These are phyloP conservation scores for Metallyticus violacea DNA, from an alignment of 2,888 invertebrate species.

Conservation along the genomic window DNA sequence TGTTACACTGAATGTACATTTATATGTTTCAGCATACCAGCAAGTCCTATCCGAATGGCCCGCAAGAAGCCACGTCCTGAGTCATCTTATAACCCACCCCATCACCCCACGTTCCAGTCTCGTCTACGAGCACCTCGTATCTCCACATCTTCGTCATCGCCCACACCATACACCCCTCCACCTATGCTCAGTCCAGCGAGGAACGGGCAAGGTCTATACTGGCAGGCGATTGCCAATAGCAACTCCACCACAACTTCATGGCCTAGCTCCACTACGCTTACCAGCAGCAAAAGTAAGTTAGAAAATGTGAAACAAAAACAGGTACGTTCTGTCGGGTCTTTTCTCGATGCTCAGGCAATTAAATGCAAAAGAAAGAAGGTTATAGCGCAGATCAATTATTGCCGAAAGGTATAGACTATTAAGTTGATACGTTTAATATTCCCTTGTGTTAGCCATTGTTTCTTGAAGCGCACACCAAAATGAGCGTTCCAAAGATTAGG, in stretches of 20 bases:
- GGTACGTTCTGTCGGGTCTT: too few species aligned
- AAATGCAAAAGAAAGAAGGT: too few species aligned
- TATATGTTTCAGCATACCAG: conserved; percentile 56
- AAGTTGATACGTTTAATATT: too few species aligned
- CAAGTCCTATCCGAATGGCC: conserved; percentile 59
- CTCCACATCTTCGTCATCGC: conserved; percentile 39
- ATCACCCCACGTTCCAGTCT: conserved; percentile 50
- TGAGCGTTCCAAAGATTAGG: too few species aligned
- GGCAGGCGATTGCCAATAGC: conserved; percentile 47
- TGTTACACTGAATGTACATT: neutral
- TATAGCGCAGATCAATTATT: too few species aligned
- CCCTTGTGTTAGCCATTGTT: too few species aligned
- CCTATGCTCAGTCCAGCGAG: conserved; percentile 92
- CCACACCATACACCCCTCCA: conserved; percentile 82
- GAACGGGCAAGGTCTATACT: conserved; percentile 81
- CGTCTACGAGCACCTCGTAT: conserved; percentile 53
- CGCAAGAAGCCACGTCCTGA: conserved; percentile 52
- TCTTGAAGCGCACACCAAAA: too few species aligned
- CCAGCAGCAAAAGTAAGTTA: conserved; percentile 20
- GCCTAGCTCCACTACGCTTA: conserved; percentile 43
- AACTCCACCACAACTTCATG: conserved; percentile 41
- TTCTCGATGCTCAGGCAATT: too few species aligned
- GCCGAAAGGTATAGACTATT: too few species aligned
- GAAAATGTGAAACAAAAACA: neutral
- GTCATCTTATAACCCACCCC: conserved; percentile 38